Evolutionary conservation across 2,888 invertebrate species (phyloP).

Genomic region (Xylota sylvarum): DNA sequence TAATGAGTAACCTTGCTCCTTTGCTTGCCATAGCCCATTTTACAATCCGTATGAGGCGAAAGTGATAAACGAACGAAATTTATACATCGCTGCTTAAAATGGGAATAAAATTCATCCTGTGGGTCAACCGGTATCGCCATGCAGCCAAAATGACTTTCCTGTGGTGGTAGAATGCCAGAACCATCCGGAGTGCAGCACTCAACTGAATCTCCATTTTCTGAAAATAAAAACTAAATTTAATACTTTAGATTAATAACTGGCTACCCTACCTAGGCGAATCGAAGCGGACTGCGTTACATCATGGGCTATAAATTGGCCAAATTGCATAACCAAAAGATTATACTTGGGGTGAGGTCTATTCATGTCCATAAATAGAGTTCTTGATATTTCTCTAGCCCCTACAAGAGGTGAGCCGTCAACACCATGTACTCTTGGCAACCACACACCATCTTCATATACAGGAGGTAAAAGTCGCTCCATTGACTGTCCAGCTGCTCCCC

Average conservation of each 20-base stretch:
- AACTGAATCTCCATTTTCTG: conserved; percentile 89
- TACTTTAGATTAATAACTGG: neutral
- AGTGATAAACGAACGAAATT: conserved; percentile 90
- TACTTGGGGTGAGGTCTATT: conserved; percentile 87
- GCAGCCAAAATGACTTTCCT: conserved; percentile 88
- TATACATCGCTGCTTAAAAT: conserved; percentile 88
- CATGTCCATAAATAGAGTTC: conserved; percentile 87
- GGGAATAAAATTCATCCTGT: conserved; percentile 87
- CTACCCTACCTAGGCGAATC: conserved; percentile 87
- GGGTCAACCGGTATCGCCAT: conserved; percentile 88
- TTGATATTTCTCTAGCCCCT: conserved; percentile 89
- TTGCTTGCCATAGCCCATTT: conserved; percentile 90
- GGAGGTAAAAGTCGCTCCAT: conserved; percentile 89
- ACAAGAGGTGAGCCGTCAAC: conserved; percentile 86
- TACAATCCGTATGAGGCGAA: conserved; percentile 89
- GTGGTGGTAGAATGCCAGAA: conserved; percentile 85
- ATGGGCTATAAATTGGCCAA: conserved; percentile 92
- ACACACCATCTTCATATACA: conserved; percentile 88
- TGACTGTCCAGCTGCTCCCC: conserved; percentile 90
- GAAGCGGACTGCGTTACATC: conserved; percentile 91
- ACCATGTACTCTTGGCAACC: conserved; percentile 81
- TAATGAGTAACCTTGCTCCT: conserved; percentile 89
- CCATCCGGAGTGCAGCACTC: conserved; percentile 90
- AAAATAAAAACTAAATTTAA: conserved; percentile 52
- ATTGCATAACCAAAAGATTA: conserved; percentile 91